Evolutionary conservation across 2,888 invertebrate species (phyloP), one percentile per base, ranked within the genome.

Genomic region (Trachelus tabidus): DNA sequence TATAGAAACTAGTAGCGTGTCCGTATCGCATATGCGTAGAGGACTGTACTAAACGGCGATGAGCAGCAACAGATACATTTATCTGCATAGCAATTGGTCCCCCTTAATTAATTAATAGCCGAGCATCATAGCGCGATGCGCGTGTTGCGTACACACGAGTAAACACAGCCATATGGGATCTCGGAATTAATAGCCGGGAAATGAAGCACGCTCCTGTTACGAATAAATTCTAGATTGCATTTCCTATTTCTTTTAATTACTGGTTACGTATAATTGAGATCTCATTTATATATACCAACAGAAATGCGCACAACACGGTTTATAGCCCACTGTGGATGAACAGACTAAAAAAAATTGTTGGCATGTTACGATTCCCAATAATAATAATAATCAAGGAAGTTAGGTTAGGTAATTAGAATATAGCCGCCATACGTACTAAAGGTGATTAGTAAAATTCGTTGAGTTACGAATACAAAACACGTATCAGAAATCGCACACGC

Each of bases 101-200:
- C 71, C 76, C 75, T 79, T 81, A 85, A 85, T 85, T 84, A 85
- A 84, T 83, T 84, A 85, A 84, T 82, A 83, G 84, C 79, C 80
- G 77, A 82, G 84, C 84, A 85, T 81, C 81, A 77, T 84, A 80
- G 81, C 79, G 85, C 79, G 69, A 74, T 80, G 76, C 79, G 82
- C 81, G 81, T 81, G 33, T 71, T 71, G 33, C 30, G 71, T 33
- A 34, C 71, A 31, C 71, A 71, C 31, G 33, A 9, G 79, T 80
- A 82, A 84, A 82, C 80, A 80, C 69, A 56, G 79, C 81, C 85
- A 85, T 84, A 85, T 85, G 85, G 85, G 77, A 71, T 71, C 71
- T 71, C 12, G 31, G 30, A 56, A 71, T 71, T 71, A 71, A 71
- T 71, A 71, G 71, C 31, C 71, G 31, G 71, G 71, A 34, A 71